These are phyloP conservation scores for Drosophila formosana DNA, from an alignment of 2,888 invertebrate genomes.

Conservation along the genomic window DNA sequence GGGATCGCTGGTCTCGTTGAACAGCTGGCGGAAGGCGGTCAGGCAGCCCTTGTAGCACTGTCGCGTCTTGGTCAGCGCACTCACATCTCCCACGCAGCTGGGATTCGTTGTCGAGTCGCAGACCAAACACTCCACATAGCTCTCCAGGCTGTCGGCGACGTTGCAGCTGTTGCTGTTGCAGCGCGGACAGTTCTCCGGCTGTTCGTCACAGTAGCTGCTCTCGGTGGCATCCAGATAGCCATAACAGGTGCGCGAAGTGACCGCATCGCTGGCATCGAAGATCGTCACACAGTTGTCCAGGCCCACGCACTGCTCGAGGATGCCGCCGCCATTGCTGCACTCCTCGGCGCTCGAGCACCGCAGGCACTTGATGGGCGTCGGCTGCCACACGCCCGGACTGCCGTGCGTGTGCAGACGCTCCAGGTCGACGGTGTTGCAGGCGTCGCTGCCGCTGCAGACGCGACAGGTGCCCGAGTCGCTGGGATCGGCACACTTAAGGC, in stretches of 20 bases:
- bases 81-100: constrained; percentile 59
- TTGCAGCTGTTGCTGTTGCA: constrained; percentile 84
- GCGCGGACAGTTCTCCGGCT: constrained; percentile 69
- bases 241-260: constrained; percentile 77
- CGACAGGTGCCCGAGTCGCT: constrained; percentile 71
- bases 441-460: constrained; percentile 55
- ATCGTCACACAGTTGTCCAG: constrained; percentile 80
- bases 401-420: constrained; percentile 65
- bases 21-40: constrained; percentile 73
- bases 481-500: constrained; percentile 67
- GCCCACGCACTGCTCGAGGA: constrained; percentile 56
- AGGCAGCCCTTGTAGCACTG: constrained; percentile 77
- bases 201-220: constrained; percentile 63
- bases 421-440: constrained; percentile 78
- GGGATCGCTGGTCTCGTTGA: constrained; percentile 69
- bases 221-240: constrained; percentile 41
- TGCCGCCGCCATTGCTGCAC: constrained; percentile 40
- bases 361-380: constrained; percentile 74
- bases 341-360: constrained; percentile 61
- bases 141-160: constrained; percentile 57
- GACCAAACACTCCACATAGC: constrained; percentile 76
- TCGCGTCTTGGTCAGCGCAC: constrained; percentile 56
- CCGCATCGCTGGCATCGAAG: constrained; percentile 63
- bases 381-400: constrained; percentile 81
- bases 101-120: constrained; percentile 73